Conservation (phyloP, 2,797 vertebrate species). For the Enteromius paludinosus region DNA sequence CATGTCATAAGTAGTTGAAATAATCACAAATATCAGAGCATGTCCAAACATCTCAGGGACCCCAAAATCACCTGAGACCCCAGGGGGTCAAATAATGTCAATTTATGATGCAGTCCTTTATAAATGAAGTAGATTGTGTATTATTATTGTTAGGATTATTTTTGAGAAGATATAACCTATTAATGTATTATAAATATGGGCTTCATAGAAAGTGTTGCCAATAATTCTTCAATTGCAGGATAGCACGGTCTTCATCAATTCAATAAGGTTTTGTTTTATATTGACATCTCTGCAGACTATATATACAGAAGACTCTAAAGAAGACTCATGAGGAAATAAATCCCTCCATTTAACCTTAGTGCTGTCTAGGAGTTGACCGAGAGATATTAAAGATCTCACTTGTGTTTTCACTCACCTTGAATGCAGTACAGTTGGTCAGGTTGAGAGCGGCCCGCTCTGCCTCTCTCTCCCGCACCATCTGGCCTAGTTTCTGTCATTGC, state of each 20-base stretch:
- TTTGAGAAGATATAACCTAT: no score
- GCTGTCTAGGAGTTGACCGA: not conserved
- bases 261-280: not conserved
- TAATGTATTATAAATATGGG: not conserved
- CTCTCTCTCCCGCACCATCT: conserved; percentile 75
- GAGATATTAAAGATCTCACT: not conserved
- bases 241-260: no score
- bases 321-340: not conserved
- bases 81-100: no score
- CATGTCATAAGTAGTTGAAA: no score
- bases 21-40: no score
- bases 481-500: conserved; percentile 80
- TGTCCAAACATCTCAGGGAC: no score
- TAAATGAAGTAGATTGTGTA: not conserved
- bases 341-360: not conserved
- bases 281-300: not conserved
- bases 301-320: not conserved
- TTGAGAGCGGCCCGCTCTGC: conserved; percentile 59
- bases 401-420: conserved; percentile 44
- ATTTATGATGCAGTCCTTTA: not conserved
- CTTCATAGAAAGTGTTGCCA: not conserved
- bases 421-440: conserved; percentile 20
- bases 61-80: no score
- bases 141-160: no score
- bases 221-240: not conserved